Base-by-base conservation (phyloP, 2,113 vertebrate genomes). In the Alaudala cheleensis region DNA sequence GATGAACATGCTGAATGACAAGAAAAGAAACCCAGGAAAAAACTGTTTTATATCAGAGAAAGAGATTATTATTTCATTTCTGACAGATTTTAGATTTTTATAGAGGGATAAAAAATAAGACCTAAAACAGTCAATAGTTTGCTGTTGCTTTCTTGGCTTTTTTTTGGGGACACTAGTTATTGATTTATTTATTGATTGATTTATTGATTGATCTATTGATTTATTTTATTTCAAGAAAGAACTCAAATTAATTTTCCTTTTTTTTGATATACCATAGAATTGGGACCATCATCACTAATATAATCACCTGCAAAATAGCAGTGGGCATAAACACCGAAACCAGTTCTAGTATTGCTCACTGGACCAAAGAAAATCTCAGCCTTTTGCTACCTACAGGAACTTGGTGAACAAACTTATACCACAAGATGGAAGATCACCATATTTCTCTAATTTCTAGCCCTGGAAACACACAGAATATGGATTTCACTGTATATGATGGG, bases 91-190 rank as follows among this genome's bases (percentile, higher is more conserved):
- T 20, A 50, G 12, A 62, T 62, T 84, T 29, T 34, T 56, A n/a
- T 18, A 61, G 42, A 26, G 18, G 5, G 12, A 25, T 26, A 88
- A 53, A 86, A 69, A 56, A 7, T 45, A 6, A 37, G 29, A 57
- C 18, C 9, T 31, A 44, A 58, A 58, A 19, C 2, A 40, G 7
- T 62, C 37, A 50, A 50, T 25, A n/a, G 3, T 19, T 61, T 47
- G 1, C 13, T 73, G 5, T 9, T 42, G 2, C 8, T 69, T 64
- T 84, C 40, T 78, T 42, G 19, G 2, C 2, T 0, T 37, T 16
- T 16, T 65, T 50, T 42, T 2, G 2, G 5, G 3, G 28, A 2
- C 26, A 12, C 9, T 47, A 12, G n/a, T 14, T 11, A 47, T n/a
- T 47, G 20, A 15, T 66, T 58, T 26, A 5, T 22, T 21, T 25